Evolutionary conservation across 2,888 invertebrate species (phyloP), one percentile per base, ranked within the genome.

Genomic region (Parthenolecanium corni): DNA sequence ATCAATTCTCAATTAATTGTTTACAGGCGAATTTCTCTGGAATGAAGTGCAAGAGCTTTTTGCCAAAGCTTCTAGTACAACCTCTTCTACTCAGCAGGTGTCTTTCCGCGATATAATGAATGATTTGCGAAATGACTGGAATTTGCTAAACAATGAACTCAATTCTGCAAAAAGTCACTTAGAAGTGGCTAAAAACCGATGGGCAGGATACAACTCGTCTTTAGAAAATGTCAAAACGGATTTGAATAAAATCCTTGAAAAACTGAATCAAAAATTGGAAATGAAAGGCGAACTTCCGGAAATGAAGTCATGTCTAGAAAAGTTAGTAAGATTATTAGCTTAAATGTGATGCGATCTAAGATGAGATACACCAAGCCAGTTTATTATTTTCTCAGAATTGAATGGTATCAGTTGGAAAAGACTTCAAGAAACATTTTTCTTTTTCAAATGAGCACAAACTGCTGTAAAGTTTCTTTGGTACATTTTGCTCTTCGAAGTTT

Each of bases 181-280:
- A 2, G 91, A 92, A 73, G 86, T 87, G 16, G 81, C 85, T 25
- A 79, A 89, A 49, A 82, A 81, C 57, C 81, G 91, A 70, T 92
- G 93, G 90, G 87, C 88, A 67, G 93, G 93, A 71, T 90, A 88
- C 68, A 82, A 83, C 64, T 86, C 88, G 66, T 82, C 85, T 12
- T 85, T 84, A 70, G 80, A 80, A 49, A 82, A 82, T 66, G 77
- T 93, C 65, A 82, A 85, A 66, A 80, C 81, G 70, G 93, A 93
- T 92, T 76, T 93, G 14, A 78, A 76, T 11, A 83, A 83, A 40
- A 84, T 84, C 0, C 89, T 90, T 73, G 78, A 79, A 52, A 79
- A 78, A 16, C 73, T 93, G 0, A 79, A 81, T 62, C 79, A 80
- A 63, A 79, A 81, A 12, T 82, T 85, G 0, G 81, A 85, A 23